Evolutionary conservation across 2,888 invertebrate genomes (phyloP), one percentile per base, ranked within the genome.

Genomic region (Drosophila mimetica): DNA sequence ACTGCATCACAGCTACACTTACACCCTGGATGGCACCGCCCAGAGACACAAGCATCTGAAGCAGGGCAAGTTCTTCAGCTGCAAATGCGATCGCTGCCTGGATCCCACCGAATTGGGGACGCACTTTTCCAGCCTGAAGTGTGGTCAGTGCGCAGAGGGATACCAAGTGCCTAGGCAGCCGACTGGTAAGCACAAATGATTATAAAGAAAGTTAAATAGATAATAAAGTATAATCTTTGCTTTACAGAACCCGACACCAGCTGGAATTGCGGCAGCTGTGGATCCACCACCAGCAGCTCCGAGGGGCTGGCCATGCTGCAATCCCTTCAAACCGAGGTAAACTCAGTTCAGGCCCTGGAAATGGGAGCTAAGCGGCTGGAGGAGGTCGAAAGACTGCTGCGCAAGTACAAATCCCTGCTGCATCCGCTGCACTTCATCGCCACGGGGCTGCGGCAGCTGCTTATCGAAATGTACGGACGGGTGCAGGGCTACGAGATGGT

Each of bases 71-170:
- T 96, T 95, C 91, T 97, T 97, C 90, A 93, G 93, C 16, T 97
- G 97, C 90, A 93, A 93, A 30, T 97, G 97, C 80, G 85, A 92
- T 2, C 93, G 97, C 53, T 97, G 97, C 88, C 92, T 93, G 1
- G 97, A 97, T 90, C 95, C 96, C 9, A 95, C 95, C 0, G 97
- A 97, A 89, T 91, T 97, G 46, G 95, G 95, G 8, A 96, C 97
- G 0, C 94, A 96, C 86, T 93, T 96, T 88, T 95, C 96, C 75
- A 86, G 96, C 0, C 90, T 97, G 1, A 96, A 95, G 89, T 97
- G 97, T 86, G 94, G 93, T 77, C 95, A 95, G 90, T 96, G 96
- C 85, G 95, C 95, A 72, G 94, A 95, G 74, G 96, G 96, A 0
- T 91, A 95, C 50, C 92, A 96, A 48, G 74, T 95, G 65, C 92